Evolutionary conservation across 2,888 invertebrate species (phyloP), one percentile per base, ranked within the genome.

Genomic region (Acheta domesticus): DNA sequence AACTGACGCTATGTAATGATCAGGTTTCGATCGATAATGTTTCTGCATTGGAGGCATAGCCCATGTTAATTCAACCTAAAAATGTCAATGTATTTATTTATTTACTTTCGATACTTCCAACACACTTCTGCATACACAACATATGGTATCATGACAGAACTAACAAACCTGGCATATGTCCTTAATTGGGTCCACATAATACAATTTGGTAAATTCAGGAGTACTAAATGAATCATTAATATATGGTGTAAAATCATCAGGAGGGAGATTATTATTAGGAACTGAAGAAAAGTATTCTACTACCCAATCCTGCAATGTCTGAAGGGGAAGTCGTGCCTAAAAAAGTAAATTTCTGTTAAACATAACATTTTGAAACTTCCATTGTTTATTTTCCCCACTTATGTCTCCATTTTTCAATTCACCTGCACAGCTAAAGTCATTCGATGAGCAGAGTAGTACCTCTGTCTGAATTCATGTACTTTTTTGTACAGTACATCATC

Each of bases 341-440:
- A 84, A 87, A 19, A n/a, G 4, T 0, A 36, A 36, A 36, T 8
- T 36, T 36, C 36, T 36, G 36, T 83, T 86, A 85, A 14, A 48
- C 50, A n/a, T 21, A 77, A 75, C 36, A 20, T 77, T 50, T 14
- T 77, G 48, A 77, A 11, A 36, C 48, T 36, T n/a, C 49, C 19
- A 16, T 77, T n/a, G 23, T 23, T 11, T 76, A 12, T 21, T 21
- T 11, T 23, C 21, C 1, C 11, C 62, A 11, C 14, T 62, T 62
- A n/a, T 36, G 12, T n/a, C 12, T 8, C 19, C 75, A 75, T 19
- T 11, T 50, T n/a, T 12, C 76, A 81, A 2, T 85, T 84, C 49
- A 93, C 93, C 88, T 96, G 95, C 23, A 96, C 90, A 76, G 94
- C 93, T 3, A 97, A 87, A 12, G 93, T 96, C 96, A 97, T 97